Conservation (phyloP, 2,888 invertebrate genomes). For the Ophion costatus region DNA sequence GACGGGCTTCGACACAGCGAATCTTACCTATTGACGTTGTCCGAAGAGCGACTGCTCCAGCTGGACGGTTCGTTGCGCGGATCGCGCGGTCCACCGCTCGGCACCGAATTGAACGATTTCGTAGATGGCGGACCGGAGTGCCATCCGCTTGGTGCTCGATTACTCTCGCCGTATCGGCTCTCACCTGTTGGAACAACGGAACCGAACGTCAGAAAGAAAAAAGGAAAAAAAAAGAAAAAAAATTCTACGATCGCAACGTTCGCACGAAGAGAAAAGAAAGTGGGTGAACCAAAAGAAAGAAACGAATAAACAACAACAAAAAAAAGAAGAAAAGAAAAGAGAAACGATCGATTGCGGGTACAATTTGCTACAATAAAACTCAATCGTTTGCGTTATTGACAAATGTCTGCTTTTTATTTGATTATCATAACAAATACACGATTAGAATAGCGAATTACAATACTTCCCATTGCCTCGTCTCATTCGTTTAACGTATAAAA, state of each 20-base stretch:
- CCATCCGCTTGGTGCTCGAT: slow-evolving; percentile 80
- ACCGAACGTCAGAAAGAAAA: slow-evolving; percentile 49
- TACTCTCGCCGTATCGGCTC: slow-evolving; percentile 81
- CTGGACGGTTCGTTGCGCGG: slow-evolving; percentile 80
- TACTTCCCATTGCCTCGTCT: slow-evolving; percentile 61
- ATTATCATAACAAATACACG: slow-evolving; percentile 63
- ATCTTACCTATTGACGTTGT: slow-evolving; percentile 79
- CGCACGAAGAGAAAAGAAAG: slow-evolving; percentile 11
- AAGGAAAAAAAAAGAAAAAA: slow-evolving; percentile 45
- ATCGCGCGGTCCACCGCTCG: slow-evolving; percentile 79
- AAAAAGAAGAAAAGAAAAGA: slow-evolving; percentile 29
- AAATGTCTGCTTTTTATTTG: slow-evolving; percentile 67
- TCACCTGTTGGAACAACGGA: slow-evolving; percentile 76
- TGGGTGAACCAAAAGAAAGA: slow-evolving; percentile 13
- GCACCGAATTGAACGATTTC: slow-evolving; percentile 81
- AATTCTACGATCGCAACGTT: slow-evolving; percentile 19
- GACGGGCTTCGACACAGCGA: neutral
- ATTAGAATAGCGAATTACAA: slow-evolving; percentile 64
- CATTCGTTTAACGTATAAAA: slow-evolving; percentile 56
- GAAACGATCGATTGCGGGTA: slow-evolving; percentile 68
- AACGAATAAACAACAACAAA: slow-evolving; percentile 15
- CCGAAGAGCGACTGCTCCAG: slow-evolving; percentile 82
- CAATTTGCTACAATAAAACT: slow-evolving; percentile 77
- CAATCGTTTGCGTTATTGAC: slow-evolving; percentile 68
- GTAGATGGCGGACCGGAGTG: slow-evolving; percentile 81